Evolutionary conservation across 2,888 invertebrate species (phyloP).

Genomic region (Pterostichus niger): DNA sequence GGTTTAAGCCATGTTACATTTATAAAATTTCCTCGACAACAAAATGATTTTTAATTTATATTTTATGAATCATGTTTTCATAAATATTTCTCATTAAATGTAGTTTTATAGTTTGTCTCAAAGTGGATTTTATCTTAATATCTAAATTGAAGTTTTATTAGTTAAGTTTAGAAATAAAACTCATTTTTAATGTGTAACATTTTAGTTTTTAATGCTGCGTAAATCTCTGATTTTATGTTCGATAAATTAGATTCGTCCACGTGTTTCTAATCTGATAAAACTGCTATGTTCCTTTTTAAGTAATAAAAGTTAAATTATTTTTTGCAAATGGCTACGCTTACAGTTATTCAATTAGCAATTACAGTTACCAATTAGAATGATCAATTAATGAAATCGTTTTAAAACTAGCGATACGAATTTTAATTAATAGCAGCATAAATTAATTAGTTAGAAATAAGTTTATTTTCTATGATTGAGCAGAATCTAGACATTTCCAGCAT

Average conservation of each 20-base stretch:
- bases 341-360: no score
- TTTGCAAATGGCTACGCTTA: no score
- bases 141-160: constrained; percentile 47
- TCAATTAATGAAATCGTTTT: no score
- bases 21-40: no score
- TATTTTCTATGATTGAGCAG: no score
- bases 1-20: no score
- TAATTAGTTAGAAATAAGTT: no score
- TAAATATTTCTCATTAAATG: constrained; percentile 6
- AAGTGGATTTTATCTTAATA: constrained; percentile 24
- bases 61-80: neutral
- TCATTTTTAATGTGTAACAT: constrained; percentile 30
- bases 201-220: constrained; percentile 38
- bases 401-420: no score
- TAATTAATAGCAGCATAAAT: no score
- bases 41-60: neutral
- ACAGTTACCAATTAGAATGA: no score
- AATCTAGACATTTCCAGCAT: no score
- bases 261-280: neutral
- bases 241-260: constrained; percentile 10
- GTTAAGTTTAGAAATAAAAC: constrained; percentile 28
- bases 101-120: constrained; percentile 20
- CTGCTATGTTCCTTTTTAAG: constrained; percentile 11
- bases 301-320: neutral
- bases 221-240: constrained; percentile 35